Conservation (phyloP, 2,797 vertebrate species). For the Hafferia zeledoni region DNA sequence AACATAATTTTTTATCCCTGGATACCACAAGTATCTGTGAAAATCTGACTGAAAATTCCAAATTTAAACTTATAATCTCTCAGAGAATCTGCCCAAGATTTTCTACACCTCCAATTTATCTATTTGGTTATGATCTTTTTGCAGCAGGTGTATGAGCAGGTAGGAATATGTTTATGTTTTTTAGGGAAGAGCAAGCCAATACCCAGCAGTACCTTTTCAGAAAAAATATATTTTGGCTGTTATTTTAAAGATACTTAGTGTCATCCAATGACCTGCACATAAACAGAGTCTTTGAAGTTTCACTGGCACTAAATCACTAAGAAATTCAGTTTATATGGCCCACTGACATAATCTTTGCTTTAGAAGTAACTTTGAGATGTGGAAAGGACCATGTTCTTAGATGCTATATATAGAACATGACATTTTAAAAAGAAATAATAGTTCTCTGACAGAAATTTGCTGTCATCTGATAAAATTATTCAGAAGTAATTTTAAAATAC, state of each 20-base stretch:
- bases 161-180: not conserved
- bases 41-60: not conserved
- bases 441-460: not conserved
- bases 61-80: not conserved
- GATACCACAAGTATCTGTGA: accelerated
- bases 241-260: not conserved
- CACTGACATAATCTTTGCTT: not conserved
- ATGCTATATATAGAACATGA: not conserved
- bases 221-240: not conserved
- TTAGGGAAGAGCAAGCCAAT: not conserved
- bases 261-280: not conserved
- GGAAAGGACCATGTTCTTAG: not conserved
- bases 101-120: not conserved
- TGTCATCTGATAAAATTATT: not conserved
- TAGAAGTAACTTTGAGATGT: not conserved
- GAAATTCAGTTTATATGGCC: not conserved
- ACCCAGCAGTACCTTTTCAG: not conserved
- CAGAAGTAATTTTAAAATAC: not conserved
- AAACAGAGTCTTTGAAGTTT: slow-evolving; percentile 33
- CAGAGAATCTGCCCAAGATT: not conserved
- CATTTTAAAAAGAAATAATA: not conserved
- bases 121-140: not conserved
- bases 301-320: not conserved
- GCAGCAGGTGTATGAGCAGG: not conserved
- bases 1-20: not conserved